These are phyloP conservation scores for Micromys minutus DNA, from an alignment of 2,113 vertebrate genomes.

Conservation along the genomic window DNA sequence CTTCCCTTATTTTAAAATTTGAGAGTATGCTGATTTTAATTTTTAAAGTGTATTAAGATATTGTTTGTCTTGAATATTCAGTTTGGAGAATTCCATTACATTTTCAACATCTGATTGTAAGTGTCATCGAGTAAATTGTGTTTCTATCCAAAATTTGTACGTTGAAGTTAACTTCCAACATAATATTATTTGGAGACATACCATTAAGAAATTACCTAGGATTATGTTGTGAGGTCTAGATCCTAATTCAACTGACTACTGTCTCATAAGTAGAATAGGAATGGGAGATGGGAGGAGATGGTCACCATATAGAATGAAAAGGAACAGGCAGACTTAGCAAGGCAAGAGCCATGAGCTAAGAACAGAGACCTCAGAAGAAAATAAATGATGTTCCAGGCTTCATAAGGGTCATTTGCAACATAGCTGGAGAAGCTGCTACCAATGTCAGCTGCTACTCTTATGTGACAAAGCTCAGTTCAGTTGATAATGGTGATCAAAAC, in stretches of 20 bases:
- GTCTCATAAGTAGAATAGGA: neutral
- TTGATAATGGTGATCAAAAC: neutral
- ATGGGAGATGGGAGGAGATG: too few species aligned
- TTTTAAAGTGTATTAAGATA: slow-evolving; percentile 19
- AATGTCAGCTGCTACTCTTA: neutral
- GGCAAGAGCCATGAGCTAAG: neutral
- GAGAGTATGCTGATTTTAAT: neutral
- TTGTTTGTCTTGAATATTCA: neutral
- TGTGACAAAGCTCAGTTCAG: neutral
- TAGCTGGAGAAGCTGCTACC: neutral
- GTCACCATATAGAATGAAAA: neutral
- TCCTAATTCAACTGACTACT: neutral
- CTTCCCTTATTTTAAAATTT: slow-evolving; percentile 24
- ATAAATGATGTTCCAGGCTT: neutral
- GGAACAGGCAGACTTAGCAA: neutral
- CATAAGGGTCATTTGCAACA: neutral
- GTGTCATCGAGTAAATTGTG: neutral
- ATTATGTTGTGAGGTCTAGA: neutral
- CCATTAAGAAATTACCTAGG: neutral
- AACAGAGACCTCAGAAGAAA: neutral
- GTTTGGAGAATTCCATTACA: neutral
- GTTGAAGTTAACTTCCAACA: neutral
- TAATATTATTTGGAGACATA: neutral
- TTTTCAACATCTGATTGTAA: neutral
- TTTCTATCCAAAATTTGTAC: neutral